Evolutionary conservation across 2,113 vertebrate genomes (phyloP), one percentile per base, ranked within the genome.

Genomic region (Geococcyx californianus): DNA sequence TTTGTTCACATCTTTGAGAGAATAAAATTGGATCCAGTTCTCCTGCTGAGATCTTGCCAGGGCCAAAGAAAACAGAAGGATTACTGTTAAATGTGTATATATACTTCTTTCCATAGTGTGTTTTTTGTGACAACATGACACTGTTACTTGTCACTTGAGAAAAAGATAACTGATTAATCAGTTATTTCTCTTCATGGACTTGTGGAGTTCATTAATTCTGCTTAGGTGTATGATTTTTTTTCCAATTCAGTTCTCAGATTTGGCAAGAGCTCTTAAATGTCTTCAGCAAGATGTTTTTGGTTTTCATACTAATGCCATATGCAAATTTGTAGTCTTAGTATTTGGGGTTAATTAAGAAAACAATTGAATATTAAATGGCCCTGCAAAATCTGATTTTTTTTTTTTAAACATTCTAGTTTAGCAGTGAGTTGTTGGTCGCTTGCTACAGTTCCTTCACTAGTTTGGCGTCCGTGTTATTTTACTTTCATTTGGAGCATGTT

Each of bases 41-140:
- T 94, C 76, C 77, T 85, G 84, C 70, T 89, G 84, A 82, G 66
- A 52, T 76, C 29, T 89, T 68, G 34, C 64, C 49, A 73, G 31
- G 1, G 47, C 87, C 87, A 91, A 94, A 90, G 84, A 91, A 94
- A 95, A 85, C 45, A 94, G 29, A 92, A 88, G 26, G 34, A 70
- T 91, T 95, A 52, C 26, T 84, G 15, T 42, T 91, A 72, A 75
- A 70, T 47, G 78, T 52, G 67, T 44, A 60, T 82, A 70, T 47
- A 82, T 52, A 67, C 44, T 58, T 82, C 74, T 95, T 79, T 59
- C 28, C 45, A 40, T 64, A 49, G 19, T 40, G 58, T 85, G 45
- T 44, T 74, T 91, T 87, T 83, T 90, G 62, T 87, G 82, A 79
- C 26, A 95, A 91, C 44, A 31, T 82, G 49, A 84, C 58, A 26